Conservation (phyloP, 2,888 invertebrate species). For the Spicauda simplicius region DNA sequence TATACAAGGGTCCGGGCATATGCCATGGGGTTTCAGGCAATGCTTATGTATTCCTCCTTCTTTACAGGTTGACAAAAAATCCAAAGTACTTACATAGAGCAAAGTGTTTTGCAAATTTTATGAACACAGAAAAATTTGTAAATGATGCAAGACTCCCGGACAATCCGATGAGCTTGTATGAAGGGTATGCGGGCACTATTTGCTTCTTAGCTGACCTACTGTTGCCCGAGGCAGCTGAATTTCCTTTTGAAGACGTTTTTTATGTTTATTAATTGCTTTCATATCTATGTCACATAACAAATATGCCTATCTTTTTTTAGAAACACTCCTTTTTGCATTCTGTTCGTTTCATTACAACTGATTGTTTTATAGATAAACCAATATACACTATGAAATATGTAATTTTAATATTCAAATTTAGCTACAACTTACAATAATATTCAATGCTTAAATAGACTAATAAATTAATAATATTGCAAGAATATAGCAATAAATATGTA, state of each 20-base stretch:
- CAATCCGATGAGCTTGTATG: slow-evolving; percentile 92
- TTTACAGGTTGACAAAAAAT: slow-evolving; percentile 90
- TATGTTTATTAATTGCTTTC: slow-evolving; percentile 47
- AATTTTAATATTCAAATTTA: too few species aligned
- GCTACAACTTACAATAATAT: too few species aligned
- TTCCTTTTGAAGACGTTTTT: slow-evolving; percentile 93
- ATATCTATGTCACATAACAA: neutral
- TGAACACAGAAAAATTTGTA: slow-evolving; percentile 87
- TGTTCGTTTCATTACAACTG: neutral
- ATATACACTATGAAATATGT: too few species aligned
- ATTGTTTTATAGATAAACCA: too few species aligned
- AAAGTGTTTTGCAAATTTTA: slow-evolving; percentile 90
- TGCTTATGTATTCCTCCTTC: slow-evolving; percentile 91
- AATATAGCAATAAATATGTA: too few species aligned
- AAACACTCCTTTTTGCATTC: neutral
- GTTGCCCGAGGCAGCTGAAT: slow-evolving; percentile 89
- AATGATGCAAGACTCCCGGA: slow-evolving; percentile 90
- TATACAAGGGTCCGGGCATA: slow-evolving; percentile 94
- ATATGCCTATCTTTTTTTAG: too few species aligned
- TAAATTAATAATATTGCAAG: too few species aligned
- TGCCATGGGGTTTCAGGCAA: slow-evolving; percentile 95
- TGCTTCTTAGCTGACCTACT: slow-evolving; percentile 92
- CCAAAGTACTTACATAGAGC: slow-evolving; percentile 90
- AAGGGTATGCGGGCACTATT: slow-evolving; percentile 94
- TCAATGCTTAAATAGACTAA: too few species aligned